These are phyloP conservation scores for Eremophila alpestris DNA, from an alignment of 2,797 vertebrate genomes.

Conservation along the genomic window DNA sequence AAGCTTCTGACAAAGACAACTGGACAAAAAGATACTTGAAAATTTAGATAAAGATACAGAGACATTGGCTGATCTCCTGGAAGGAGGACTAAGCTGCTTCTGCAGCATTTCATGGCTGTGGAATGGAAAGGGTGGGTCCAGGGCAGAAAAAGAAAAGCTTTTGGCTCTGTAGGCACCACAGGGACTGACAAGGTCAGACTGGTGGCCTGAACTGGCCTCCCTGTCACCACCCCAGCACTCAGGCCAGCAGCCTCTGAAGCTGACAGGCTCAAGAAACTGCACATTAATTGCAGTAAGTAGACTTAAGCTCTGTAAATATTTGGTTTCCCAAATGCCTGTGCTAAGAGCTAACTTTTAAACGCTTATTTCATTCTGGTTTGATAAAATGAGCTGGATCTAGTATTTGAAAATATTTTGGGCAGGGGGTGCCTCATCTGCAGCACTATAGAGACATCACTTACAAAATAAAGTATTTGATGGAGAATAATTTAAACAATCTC, in stretches of 20 bases:
- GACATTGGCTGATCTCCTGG: neutral
- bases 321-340: neutral
- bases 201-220: neutral
- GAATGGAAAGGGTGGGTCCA: neutral
- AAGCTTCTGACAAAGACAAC: neutral
- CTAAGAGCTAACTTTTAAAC: neutral
- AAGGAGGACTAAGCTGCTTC: neutral
- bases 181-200: neutral
- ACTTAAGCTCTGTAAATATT: conserved; percentile 3
- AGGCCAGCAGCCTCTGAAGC: neutral
- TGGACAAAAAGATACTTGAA: neutral
- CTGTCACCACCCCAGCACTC: neutral
- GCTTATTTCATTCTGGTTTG: neutral
- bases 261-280: neutral
- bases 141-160: neutral
- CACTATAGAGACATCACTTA: neutral
- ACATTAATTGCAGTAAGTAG: neutral
- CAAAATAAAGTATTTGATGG: neutral
- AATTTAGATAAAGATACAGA: neutral
- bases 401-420: neutral
- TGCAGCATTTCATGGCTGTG: neutral
- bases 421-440: neutral
- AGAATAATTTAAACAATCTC: neutral
- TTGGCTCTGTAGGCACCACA: neutral
- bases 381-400: neutral